phyloP scores from a whole-genome alignment of 92 coral and sea anemone species.

The Phenganax stokvisi region DNA sequence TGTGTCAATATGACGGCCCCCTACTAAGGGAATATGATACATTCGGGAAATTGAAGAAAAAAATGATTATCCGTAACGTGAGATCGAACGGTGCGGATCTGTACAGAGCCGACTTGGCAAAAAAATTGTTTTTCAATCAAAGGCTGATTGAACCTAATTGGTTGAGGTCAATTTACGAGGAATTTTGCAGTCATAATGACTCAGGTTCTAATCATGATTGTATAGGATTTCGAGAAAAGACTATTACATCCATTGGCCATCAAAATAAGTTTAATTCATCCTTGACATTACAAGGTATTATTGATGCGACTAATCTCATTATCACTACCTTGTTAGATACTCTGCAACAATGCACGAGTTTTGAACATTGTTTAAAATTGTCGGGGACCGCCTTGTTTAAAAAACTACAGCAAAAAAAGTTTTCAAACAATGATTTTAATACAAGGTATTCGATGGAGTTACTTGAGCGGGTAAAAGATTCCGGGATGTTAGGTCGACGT shows the following conservation, averaged over 20 bases:
- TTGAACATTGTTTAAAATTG: neutral
- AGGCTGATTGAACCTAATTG: neutral
- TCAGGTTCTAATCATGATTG: neutral
- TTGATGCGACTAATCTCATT: conserved; percentile 16
- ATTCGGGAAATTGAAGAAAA: conserved; percentile 4
- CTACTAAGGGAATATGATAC: conserved; percentile 18
- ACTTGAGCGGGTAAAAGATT: conserved; percentile 1
- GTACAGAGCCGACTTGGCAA: neutral
- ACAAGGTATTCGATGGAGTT: conserved; percentile 4
- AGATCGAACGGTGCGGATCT: neutral
- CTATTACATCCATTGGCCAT: neutral
- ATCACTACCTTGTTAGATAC: conserved; percentile 3
- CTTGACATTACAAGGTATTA: conserved; percentile 28
- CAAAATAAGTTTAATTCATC: conserved; percentile 1
- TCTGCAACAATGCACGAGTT: neutral
- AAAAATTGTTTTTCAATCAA: neutral
- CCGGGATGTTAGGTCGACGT: neutral
- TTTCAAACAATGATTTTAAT: neutral
- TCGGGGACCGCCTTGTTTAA: conserved; percentile 17
- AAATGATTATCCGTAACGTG: conserved; percentile 6
- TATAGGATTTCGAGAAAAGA: conserved; percentile 1
- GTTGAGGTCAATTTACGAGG: neutral
- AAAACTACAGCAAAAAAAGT: neutral
- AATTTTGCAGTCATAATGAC: neutral
- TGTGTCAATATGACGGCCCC: conserved; percentile 22